Percentiles rank a stretch among this genome's conserved stretches.
phyloP scores from a whole-genome alignment of 2,797 vertebrate genomes.

The Linurgus olivaceus region DNA sequence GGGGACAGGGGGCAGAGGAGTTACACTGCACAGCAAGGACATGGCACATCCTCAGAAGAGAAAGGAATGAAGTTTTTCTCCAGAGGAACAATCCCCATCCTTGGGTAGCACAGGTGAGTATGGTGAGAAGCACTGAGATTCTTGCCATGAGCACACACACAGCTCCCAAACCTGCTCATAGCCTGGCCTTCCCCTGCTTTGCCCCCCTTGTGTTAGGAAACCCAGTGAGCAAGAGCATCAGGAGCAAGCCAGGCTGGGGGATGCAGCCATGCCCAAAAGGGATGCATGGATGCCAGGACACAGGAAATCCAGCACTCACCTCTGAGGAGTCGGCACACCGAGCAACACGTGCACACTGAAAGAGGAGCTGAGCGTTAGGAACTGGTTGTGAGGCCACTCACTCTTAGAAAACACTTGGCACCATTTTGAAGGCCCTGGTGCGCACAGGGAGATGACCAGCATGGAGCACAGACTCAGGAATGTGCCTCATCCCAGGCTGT shows the following conservation, averaged over 20 bases:
- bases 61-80: neutral
- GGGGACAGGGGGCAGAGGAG: accelerated
- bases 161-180: neutral
- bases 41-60: neutral
- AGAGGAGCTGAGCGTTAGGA: conserved; percentile 60
- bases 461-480: neutral
- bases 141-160: neutral
- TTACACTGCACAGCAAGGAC: neutral
- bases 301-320: conserved; percentile 72
- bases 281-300: neutral
- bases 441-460: neutral
- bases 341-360: conserved; percentile 79
- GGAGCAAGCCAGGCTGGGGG: conserved; percentile 16
- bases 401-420: neutral
- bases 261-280: neutral
- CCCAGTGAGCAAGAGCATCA: neutral
- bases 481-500: neutral
- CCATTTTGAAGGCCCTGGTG: accelerated
- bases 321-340: conserved; percentile 72
- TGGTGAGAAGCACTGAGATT: neutral
- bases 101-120: neutral
- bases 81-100: neutral
- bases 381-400: neutral
- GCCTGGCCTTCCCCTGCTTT: neutral
- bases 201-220: conserved; percentile 4